Conservation (phyloP, 1,140 invertebrate genomes). For the Rhizoglyphus robini region DNA sequence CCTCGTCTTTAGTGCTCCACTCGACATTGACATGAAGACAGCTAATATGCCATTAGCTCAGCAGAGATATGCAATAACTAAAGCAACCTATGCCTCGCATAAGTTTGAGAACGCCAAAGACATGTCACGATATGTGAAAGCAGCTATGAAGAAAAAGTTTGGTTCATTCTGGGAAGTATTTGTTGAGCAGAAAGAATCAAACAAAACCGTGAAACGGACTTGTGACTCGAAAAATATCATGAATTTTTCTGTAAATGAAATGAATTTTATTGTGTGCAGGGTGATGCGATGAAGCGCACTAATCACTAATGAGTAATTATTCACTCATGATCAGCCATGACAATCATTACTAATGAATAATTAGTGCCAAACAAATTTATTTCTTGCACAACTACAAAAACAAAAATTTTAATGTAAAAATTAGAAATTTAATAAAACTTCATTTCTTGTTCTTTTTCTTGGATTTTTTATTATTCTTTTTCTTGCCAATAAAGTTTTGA, state of each 20-base stretch:
- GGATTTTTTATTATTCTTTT: background rate
- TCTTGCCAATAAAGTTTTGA: background rate
- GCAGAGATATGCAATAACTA: conserved; percentile 12
- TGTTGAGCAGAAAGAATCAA: background rate
- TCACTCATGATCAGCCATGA: too few species aligned
- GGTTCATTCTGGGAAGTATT: conserved; percentile 19
- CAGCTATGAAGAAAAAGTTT: conserved; percentile 18
- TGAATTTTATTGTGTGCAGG: conserved; percentile 16
- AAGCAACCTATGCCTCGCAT: conserved; percentile 15
- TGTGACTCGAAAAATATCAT: conserved; percentile 12
- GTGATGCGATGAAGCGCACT: background rate
- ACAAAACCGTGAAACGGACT: conserved; percentile 15
- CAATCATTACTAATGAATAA: too few species aligned
- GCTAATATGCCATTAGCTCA: conserved; percentile 8
- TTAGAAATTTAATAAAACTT: background rate
- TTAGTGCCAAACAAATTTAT: too few species aligned
- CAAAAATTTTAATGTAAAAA: background rate
- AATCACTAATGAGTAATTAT: background rate
- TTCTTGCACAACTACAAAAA: background rate
- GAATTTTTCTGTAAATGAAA: conserved; percentile 11
- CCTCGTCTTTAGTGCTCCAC: conserved; percentile 1
- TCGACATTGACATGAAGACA: conserved; percentile 9
- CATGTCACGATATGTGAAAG: conserved; percentile 9
- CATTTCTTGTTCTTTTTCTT: conserved; percentile 7
- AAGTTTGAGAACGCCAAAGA: conserved; percentile 12